Percentiles rank a stretch among this genome's conserved stretches.
phyloP scores from a whole-genome alignment of 2,797 vertebrate genomes.

The Pseudocheirus occidentalis region DNA sequence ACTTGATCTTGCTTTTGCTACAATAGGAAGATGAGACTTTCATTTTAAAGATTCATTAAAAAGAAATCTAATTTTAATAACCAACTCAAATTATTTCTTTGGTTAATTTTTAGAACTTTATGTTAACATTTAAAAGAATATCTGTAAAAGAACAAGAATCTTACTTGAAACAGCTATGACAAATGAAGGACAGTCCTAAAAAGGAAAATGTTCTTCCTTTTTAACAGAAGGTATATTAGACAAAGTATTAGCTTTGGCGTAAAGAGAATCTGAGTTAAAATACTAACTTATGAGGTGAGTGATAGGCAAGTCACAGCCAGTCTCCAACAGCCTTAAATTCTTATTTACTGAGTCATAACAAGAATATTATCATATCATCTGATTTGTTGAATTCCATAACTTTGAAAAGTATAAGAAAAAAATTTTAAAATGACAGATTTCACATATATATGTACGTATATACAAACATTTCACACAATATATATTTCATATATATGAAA shows the following conservation, averaged over 20 bases:
- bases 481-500: too few relatives aligned
- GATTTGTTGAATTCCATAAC: too few relatives aligned
- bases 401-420: too few relatives aligned
- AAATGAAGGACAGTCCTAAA: background rate
- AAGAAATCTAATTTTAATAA: conserved; percentile 69
- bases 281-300: too few relatives aligned
- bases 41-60: conserved; percentile 66
- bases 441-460: too few relatives aligned
- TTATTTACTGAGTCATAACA: too few relatives aligned
- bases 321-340: too few relatives aligned
- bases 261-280: too few relatives aligned
- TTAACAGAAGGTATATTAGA: conserved; percentile 18
- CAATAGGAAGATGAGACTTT: conserved; percentile 68
- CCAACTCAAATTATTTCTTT: background rate
- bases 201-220: conserved; percentile 12
- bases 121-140: conserved; percentile 12
- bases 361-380: too few relatives aligned
- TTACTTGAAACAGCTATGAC: conserved; percentile 19
- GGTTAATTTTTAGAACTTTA: conserved; percentile 37
- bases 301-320: too few relatives aligned
- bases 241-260: background rate
- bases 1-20: conserved; percentile 63
- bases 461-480: too few relatives aligned
- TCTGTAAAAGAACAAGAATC: conserved; percentile 6
- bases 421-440: background rate